phyloP scores from a whole-genome alignment of 2,113 vertebrate genomes.

The Eidolon helvum region DNA sequence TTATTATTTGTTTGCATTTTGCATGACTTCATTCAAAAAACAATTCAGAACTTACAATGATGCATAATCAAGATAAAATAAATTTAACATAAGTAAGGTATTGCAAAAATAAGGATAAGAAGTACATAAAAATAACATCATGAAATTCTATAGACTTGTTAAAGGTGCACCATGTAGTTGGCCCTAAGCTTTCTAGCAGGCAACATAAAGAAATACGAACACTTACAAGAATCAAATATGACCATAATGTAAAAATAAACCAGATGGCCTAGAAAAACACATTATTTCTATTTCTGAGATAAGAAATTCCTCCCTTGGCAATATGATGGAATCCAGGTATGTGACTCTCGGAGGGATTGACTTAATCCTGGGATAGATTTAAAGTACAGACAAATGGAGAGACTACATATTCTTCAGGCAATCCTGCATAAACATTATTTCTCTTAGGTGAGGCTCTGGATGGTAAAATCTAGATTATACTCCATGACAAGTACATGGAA shows the following conservation, averaged over 20 bases:
- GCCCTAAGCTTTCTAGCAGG: constrained; percentile 59
- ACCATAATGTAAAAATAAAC: constrained; percentile 74
- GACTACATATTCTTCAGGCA: constrained; percentile 33
- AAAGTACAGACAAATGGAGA: constrained; percentile 64
- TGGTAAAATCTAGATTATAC: constrained; percentile 50
- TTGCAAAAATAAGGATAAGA: neutral
- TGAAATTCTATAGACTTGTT: neutral
- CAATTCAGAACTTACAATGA: neutral
- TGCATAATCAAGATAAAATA: constrained; percentile 11
- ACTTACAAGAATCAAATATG: constrained; percentile 64
- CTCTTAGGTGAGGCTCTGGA: constrained; percentile 51
- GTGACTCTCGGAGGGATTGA: constrained; percentile 62
- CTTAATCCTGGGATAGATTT: constrained; percentile 68
- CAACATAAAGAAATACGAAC: constrained; percentile 61
- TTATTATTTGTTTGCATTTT: constrained; percentile 20
- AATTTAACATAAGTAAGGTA: neutral
- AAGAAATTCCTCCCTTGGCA: constrained; percentile 76
- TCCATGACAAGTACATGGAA: constrained; percentile 35
- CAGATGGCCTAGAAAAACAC: constrained; percentile 76
- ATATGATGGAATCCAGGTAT: constrained; percentile 79
- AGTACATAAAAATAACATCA: neutral
- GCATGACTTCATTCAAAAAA: constrained; percentile 2
- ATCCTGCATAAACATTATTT: constrained; percentile 55
- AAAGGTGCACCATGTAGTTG: neutral
- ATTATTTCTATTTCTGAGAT: constrained; percentile 76